These are phyloP conservation scores for Lutjanus erythropterus DNA, from an alignment of 2,113 vertebrate species.

Conservation along the genomic window DNA sequence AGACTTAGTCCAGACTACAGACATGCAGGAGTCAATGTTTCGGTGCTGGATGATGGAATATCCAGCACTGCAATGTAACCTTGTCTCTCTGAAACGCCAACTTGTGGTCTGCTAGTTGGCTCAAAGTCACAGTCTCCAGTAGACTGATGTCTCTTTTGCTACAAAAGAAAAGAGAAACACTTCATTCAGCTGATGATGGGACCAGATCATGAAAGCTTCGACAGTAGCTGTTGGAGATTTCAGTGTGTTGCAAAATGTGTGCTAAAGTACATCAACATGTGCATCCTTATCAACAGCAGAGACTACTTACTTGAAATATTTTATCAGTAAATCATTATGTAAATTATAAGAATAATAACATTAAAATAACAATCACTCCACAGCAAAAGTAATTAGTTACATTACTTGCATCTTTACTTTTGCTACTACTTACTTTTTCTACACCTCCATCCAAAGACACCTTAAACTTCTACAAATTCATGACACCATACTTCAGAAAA, in stretches of 20 bases:
- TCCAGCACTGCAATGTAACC: slow-evolving; percentile 50
- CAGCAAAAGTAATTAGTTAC: too few relatives aligned
- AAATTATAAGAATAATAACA: not conserved
- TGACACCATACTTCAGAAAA: too few relatives aligned
- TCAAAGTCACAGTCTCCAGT: slow-evolving; percentile 42
- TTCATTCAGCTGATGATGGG: not conserved
- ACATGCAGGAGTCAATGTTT: slow-evolving; percentile 74
- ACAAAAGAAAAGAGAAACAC: too few relatives aligned
- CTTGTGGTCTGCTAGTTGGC: slow-evolving; percentile 21
- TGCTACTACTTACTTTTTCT: too few relatives aligned
- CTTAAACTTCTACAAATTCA: too few relatives aligned
- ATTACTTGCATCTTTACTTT: too few relatives aligned
- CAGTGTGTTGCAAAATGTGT: not conserved
- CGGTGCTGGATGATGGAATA: slow-evolving; percentile 55
- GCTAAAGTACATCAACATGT: not conserved
- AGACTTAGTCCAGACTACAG: slow-evolving; percentile 66
- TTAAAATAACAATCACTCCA: not conserved
- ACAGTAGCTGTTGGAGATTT: not conserved
- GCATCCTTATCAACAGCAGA: too few relatives aligned
- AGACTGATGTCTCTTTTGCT: slow-evolving; percentile 10
- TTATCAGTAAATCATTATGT: not conserved
- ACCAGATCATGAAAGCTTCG: not conserved
- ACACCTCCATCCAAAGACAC: not conserved
- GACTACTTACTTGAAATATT: not conserved
- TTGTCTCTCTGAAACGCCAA: slow-evolving; percentile 36